Evolutionary conservation across 1,140 invertebrate genomes (phyloP).

Genomic region (Helicoverpa armigera): DNA sequence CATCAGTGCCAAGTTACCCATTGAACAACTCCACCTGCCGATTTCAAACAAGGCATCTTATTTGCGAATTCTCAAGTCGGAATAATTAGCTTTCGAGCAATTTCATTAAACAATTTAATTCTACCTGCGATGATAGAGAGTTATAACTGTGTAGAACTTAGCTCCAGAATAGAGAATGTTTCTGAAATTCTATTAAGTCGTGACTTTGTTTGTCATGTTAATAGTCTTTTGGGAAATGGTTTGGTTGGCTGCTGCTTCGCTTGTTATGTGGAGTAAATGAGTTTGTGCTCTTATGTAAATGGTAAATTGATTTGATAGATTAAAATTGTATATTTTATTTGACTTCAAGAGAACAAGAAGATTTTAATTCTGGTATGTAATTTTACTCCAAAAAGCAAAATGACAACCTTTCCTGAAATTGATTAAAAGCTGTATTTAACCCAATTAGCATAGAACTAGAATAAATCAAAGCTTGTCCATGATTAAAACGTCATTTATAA

Average conservation of each 20-base stretch:
- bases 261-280: not conserved
- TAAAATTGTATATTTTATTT: too few species aligned
- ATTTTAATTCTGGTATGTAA: too few species aligned
- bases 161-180: constrained; percentile 25
- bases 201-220: constrained; percentile 15
- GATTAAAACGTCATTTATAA: not conserved
- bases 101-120: constrained; percentile 45
- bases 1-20: constrained; percentile 7
- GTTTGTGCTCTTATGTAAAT: too few species aligned
- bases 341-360: too few species aligned
- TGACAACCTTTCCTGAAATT: too few species aligned
- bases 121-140: constrained; percentile 23
- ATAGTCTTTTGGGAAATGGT: not conserved
- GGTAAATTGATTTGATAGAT: too few species aligned
- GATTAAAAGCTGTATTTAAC: too few species aligned
- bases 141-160: constrained; percentile 28
- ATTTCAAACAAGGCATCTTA: constrained; percentile 20
- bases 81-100: constrained; percentile 39
- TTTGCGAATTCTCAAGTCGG: constrained; percentile 40
- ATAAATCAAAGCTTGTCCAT: not conserved
- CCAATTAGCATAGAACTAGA: too few species aligned
- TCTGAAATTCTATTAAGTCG: constrained; percentile 27
- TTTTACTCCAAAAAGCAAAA: too few species aligned
- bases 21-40: constrained; percentile 13
- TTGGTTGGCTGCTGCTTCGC: not conserved